Percentiles rank a stretch among this genome's conserved stretches.
phyloP scores from a whole-genome alignment of 1,140 invertebrate species.

The Ridgeia piscesae region DNA sequence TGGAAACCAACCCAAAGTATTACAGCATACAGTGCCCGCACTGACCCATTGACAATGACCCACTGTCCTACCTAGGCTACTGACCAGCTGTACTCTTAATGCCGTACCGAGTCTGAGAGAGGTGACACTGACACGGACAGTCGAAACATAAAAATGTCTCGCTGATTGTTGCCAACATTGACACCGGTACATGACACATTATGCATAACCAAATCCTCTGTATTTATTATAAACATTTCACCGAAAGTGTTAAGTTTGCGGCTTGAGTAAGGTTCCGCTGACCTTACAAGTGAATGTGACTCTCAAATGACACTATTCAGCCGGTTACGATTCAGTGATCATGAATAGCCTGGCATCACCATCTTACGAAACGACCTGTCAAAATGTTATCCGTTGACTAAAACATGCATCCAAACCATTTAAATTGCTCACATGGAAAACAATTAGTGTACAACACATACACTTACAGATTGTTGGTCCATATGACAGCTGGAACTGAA shows the following conservation, averaged over 20 bases:
- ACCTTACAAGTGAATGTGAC: constrained; percentile 5
- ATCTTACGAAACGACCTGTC: background rate
- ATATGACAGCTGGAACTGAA: background rate
- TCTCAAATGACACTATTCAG: constrained; percentile 1
- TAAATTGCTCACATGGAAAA: background rate
- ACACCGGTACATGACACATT: background rate
- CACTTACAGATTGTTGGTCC: background rate
- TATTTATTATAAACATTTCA: background rate
- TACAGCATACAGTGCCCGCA: background rate
- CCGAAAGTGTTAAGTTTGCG: background rate
- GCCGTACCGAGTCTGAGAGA: background rate
- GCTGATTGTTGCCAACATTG: background rate
- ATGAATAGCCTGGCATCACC: background rate
- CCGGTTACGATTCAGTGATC: background rate
- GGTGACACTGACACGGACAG: background rate
- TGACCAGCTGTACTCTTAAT: background rate
- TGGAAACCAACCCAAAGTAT: no score
- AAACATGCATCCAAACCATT: background rate
- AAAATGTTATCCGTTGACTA: background rate
- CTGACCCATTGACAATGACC: background rate
- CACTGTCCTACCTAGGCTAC: background rate
- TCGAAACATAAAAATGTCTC: no score
- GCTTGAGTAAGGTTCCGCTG: background rate
- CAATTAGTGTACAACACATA: background rate
- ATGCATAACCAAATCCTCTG: background rate